phyloP scores from a whole-genome alignment of 2,797 vertebrate species.

The Dipus sagitta region DNA sequence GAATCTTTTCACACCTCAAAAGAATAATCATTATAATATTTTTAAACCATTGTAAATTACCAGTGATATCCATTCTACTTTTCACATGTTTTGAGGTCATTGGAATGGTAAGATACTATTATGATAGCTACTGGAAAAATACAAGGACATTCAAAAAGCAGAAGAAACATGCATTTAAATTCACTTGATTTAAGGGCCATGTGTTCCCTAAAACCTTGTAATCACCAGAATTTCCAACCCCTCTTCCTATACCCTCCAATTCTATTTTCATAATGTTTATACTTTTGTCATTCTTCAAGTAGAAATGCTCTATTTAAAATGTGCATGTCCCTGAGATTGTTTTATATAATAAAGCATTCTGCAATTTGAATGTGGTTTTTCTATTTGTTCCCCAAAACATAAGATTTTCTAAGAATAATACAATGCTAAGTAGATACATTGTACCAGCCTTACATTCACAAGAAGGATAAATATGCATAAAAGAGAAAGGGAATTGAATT shows the following conservation, averaged over 20 bases:
- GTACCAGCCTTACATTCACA: slow-evolving; percentile 26
- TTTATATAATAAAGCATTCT: slow-evolving; percentile 59
- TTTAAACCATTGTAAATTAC: slow-evolving; percentile 72
- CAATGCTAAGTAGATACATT: slow-evolving; percentile 36
- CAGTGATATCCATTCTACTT: slow-evolving; percentile 70
- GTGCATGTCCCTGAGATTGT: slow-evolving; percentile 37
- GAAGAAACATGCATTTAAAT: slow-evolving; percentile 30
- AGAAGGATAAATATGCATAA: background rate
- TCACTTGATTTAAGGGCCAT: background rate
- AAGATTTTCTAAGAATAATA: slow-evolving; percentile 58
- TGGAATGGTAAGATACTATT: slow-evolving; percentile 47
- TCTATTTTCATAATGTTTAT: slow-evolving; percentile 10
- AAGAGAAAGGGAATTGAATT: slow-evolving; percentile 35
- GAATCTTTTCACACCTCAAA: slow-evolving; percentile 82
- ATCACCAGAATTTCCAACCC: background rate
- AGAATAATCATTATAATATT: slow-evolving; percentile 77
- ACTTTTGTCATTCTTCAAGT: slow-evolving; percentile 41
- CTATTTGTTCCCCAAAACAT: slow-evolving; percentile 61
- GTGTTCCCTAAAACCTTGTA: background rate
- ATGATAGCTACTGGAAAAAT: slow-evolving; percentile 1
- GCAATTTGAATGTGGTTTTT: slow-evolving; percentile 54
- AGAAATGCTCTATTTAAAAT: slow-evolving; percentile 61
- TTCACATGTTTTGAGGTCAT: slow-evolving; percentile 69
- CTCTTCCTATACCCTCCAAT: background rate
- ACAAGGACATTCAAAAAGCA: background rate